Conservation (phyloP, 2,797 vertebrate genomes). For the Hafferia zeledoni region DNA sequence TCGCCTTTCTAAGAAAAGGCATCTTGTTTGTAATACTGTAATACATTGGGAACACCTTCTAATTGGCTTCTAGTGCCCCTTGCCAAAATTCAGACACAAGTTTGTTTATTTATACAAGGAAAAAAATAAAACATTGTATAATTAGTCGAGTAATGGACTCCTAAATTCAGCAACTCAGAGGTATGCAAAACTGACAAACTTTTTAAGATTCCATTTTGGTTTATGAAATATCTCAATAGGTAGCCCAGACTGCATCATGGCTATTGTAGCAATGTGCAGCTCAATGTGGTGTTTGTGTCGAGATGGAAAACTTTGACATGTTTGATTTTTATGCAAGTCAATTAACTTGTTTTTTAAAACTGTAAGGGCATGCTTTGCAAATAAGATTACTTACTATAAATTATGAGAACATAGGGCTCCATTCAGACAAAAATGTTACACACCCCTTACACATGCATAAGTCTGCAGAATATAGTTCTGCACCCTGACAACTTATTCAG, state of each 20-base stretch:
- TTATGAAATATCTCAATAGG: constrained; percentile 77
- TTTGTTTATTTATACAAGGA: constrained; percentile 83
- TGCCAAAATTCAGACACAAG: constrained; percentile 83
- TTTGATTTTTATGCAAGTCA: constrained; percentile 84
- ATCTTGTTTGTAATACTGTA: constrained; percentile 82
- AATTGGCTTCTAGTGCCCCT: constrained; percentile 79
- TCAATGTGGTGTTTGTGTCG: constrained; percentile 77
- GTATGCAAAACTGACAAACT: constrained; percentile 80
- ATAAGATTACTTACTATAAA: constrained; percentile 86
- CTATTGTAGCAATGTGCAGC: constrained; percentile 78
- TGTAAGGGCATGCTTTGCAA: constrained; percentile 83
- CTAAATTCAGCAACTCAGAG: constrained; percentile 79
- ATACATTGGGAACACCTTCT: constrained; percentile 82
- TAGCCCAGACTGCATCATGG: constrained; percentile 75
- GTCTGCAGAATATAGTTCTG: constrained; percentile 76
- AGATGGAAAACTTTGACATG: constrained; percentile 81
- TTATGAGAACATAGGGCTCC: constrained; percentile 82
- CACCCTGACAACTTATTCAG: constrained; percentile 72
- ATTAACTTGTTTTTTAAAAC: constrained; percentile 83
- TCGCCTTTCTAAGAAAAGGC: constrained; percentile 82
- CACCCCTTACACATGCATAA: constrained; percentile 76
- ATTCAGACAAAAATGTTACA: constrained; percentile 82
- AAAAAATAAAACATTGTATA: constrained; percentile 82
- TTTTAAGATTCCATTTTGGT: constrained; percentile 81
- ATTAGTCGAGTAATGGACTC: constrained; percentile 80